Conservation (phyloP, 2,113 vertebrate species). For the Genyomyrus donnyi region DNA sequence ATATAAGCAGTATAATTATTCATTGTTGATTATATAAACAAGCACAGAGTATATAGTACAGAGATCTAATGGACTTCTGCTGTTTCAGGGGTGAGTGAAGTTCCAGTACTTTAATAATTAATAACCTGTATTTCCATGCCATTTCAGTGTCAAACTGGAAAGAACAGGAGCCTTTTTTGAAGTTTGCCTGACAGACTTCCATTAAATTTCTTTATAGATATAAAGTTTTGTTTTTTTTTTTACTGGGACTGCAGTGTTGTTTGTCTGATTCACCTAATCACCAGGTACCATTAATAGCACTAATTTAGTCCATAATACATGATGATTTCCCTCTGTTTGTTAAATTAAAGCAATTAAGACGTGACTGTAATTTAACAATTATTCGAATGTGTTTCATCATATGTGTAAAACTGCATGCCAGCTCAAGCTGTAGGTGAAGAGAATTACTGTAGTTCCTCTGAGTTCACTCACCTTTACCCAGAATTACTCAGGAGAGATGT, state of each 20-base stretch:
- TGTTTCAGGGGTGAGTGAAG: not conserved
- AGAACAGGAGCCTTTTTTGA: constrained; percentile 27
- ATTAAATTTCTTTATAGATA: not conserved
- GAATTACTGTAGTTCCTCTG: not conserved
- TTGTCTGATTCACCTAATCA: not conserved
- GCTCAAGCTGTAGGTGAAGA: constrained; percentile 1
- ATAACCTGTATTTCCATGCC: not conserved
- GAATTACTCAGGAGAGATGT: not conserved
- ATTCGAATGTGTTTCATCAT: not conserved
- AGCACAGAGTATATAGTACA: not conserved
- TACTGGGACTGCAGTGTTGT: not conserved
- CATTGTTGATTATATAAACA: not conserved
- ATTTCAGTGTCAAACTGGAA: constrained; percentile 18
- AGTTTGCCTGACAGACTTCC: constrained; percentile 22
- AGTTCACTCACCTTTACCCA: not conserved
- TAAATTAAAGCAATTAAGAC: not conserved
- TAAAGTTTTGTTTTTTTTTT: not conserved
- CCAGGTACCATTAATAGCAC: constrained; percentile 25
- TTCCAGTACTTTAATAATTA: constrained; percentile 24
- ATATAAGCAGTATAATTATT: not conserved
- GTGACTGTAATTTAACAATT: not conserved
- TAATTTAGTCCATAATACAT: not conserved
- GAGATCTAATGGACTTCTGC: not conserved
- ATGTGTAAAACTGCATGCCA: constrained; percentile 23
- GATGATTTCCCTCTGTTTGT: not conserved